A percentile compares a stretch with the other conserved stretches of the same genome.
These are phyloP conservation scores for Bactericera cockerelli DNA, from an alignment of 1,140 invertebrate species.

Conservation along the genomic window DNA sequence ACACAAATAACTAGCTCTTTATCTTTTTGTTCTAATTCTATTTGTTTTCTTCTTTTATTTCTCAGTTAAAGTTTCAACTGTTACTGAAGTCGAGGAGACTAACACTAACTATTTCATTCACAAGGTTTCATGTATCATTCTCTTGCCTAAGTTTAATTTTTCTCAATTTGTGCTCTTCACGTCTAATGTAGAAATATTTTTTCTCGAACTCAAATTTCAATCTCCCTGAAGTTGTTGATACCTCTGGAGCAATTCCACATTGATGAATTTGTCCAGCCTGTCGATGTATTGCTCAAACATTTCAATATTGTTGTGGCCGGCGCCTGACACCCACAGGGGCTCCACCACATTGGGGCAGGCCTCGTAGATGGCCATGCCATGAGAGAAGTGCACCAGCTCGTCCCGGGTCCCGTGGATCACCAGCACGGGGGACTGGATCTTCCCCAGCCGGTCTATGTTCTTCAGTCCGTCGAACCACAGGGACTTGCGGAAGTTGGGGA, in stretches of 20 bases:
- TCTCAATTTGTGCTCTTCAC: no score
- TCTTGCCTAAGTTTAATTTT: no score
- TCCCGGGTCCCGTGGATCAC: conserved; percentile 66
- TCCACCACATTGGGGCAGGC: conserved; percentile 47
- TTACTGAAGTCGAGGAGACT: no score
- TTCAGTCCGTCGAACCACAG: conserved; percentile 14
- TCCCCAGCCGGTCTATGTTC: conserved; percentile 45
- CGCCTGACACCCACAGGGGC: conserved; percentile 56
- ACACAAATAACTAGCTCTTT: no score
- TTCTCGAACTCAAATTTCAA: no score
- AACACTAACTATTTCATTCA: no score
- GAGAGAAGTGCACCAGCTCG: conserved; percentile 56
- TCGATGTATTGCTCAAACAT: conserved; percentile 92
- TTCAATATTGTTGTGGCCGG: conserved; percentile 97
- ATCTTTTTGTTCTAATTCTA: no score
- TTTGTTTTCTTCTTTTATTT: no score
- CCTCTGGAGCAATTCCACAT: conserved; percentile 31
- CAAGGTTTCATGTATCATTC: no score
- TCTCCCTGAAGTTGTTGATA: not conserved
- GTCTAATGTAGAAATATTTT: no score
- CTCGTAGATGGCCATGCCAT: conserved; percentile 52
- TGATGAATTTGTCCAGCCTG: conserved; percentile 75
- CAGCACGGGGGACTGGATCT: conserved; percentile 50
- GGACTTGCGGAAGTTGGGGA: conserved; percentile 11
- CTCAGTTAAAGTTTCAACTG: no score